Conservation (phyloP, 1,140 invertebrate genomes). For the Bombus polaris region DNA sequence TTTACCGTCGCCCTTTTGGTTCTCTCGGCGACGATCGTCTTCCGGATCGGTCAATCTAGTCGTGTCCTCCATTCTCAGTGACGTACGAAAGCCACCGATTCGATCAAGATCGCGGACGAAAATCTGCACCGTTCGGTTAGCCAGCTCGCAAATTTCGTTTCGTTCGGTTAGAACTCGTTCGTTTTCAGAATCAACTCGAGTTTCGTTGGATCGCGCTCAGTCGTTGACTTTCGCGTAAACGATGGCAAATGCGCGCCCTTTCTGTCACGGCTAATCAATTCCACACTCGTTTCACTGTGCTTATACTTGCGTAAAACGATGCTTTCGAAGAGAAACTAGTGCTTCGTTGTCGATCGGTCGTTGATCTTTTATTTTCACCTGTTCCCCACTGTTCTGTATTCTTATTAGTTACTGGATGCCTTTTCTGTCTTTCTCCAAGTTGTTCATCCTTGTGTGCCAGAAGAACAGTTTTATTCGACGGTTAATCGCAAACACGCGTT, state of each 20-base stretch:
- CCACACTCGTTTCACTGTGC: not conserved
- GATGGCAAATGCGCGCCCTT: not conserved
- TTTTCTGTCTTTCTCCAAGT: not conserved
- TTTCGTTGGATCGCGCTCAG: too few species aligned
- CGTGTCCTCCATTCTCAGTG: slow-evolving; percentile 71
- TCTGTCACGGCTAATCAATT: not conserved
- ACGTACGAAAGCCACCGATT: not conserved
- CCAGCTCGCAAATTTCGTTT: not conserved
- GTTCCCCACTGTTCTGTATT: not conserved
- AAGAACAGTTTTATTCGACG: too few species aligned
- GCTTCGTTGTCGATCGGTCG: not conserved
- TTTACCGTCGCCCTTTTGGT: not conserved
- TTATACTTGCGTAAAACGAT: not conserved
- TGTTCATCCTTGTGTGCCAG: accelerated
- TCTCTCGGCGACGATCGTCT: slow-evolving; percentile 1
- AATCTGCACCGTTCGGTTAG: not conserved
- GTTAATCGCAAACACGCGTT: not conserved
- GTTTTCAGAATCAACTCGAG: too few species aligned
- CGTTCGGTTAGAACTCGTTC: accelerated
- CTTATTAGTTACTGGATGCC: not conserved
- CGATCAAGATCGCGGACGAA: not conserved
- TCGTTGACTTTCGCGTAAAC: too few species aligned
- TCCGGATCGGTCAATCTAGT: slow-evolving; percentile 62
- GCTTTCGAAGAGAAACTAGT: too few species aligned
- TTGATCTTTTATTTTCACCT: not conserved